Conservation (phyloP, 2,797 vertebrate genomes). For the Oophaga sylvatica region DNA sequence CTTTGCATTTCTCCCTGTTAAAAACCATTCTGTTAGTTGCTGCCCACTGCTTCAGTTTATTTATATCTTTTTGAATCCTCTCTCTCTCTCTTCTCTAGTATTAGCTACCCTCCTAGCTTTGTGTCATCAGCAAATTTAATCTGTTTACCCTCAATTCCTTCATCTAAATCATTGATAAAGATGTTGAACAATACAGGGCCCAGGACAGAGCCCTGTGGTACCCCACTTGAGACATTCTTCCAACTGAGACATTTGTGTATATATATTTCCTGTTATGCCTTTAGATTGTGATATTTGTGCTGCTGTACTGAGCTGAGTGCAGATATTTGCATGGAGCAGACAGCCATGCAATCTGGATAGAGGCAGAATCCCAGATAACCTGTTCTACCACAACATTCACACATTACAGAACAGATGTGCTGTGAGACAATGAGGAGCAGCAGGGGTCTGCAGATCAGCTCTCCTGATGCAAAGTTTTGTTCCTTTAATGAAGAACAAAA, state of each 20-base stretch:
- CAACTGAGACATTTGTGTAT: background rate
- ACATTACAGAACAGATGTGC: conserved; percentile 36
- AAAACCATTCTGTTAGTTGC: no score
- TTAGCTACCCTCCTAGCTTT: no score
- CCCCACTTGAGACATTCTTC: no score
- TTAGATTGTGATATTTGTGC: background rate
- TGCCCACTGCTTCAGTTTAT: no score
- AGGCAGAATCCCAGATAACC: background rate
- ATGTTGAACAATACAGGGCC: no score
- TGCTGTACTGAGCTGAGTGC: background rate
- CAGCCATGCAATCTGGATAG: background rate
- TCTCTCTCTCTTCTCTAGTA: no score
- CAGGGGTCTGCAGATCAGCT: background rate
- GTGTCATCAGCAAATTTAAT: no score
- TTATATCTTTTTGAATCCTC: no score
- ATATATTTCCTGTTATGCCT: background rate
- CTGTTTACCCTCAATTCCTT: no score
- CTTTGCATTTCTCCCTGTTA: no score
- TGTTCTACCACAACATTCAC: conserved; percentile 12
- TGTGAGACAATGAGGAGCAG: conserved; percentile 26
- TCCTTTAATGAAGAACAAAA: background rate
- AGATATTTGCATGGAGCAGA: background rate
- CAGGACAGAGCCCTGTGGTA: no score
- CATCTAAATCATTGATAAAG: no score
- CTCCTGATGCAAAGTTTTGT: background rate